Evolutionary conservation across 2,888 invertebrate species (phyloP).

Genomic region (Agapetus fuscipes): DNA sequence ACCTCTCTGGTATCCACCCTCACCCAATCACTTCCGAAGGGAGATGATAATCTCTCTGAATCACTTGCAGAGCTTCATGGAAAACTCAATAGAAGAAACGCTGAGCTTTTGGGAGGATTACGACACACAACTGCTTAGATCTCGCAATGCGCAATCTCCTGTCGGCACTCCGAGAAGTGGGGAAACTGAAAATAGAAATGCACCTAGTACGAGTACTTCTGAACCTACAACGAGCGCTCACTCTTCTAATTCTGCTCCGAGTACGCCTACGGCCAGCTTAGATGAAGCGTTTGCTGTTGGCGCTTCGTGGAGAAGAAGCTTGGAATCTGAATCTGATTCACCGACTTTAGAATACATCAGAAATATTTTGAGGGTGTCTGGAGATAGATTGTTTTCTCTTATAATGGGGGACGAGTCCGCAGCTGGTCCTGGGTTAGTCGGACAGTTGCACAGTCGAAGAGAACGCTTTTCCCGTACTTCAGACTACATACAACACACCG

Average conservation of each 20-base stretch:
- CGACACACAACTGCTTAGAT: background rate
- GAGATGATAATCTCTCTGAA: slow-evolving; percentile 16
- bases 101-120: slow-evolving; percentile 12
- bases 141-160: background rate
- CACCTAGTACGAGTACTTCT: background rate
- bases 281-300: no score
- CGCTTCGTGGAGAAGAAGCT: background rate
- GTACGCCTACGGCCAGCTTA: background rate
- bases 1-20: background rate
- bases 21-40: slow-evolving; percentile 1
- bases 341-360: slow-evolving; percentile 35
- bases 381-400: slow-evolving; percentile 37
- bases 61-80: slow-evolving; percentile 16
- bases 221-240: background rate
- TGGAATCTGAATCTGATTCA: background rate
- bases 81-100: slow-evolving; percentile 18
- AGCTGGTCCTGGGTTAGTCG: slow-evolving; percentile 27
- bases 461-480: no score
- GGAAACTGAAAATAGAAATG: background rate
- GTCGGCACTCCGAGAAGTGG: background rate
- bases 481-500: no score
- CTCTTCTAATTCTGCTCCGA: background rate
- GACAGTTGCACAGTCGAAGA: background rate
- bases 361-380: slow-evolving; percentile 41
- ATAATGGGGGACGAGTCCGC: slow-evolving; percentile 36